Base-by-base conservation (phyloP, 2,888 invertebrate species). In the Ariolimax columbianus region DNA sequence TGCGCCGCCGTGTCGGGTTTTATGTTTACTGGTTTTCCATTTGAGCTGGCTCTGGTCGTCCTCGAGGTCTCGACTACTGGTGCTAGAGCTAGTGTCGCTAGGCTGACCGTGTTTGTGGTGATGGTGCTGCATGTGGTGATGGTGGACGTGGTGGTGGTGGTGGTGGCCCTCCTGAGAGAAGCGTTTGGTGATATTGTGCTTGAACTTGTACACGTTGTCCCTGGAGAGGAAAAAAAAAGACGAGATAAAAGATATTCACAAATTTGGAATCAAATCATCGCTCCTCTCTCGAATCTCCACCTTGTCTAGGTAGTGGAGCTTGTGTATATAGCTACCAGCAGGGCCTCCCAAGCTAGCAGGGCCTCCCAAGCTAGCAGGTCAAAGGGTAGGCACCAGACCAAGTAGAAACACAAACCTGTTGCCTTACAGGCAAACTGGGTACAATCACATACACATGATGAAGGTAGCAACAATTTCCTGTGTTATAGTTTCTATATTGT, bases 181-280 rank as follows among this genome's bases (percentile, higher is more conserved):
- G 86, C 98, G 95, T 93, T 98, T 96, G 92, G 98, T 97, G 89
- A 98, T 98, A 92, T 97, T 97, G 91, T 97, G 98, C 95, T 98
- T 98, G 95, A 98, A 98, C 95, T 98, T 98, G 95, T 98, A 98
- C 9, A 88, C 90, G 77, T 87, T 90, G 82, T 85, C 85, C 77
- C 85, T 85, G 77, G 4, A 43, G n/a, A 73, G 19, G 43, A 63
- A 38, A 81, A 3, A 23, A 33, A 66, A 33, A 63, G n/a, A 26
- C 14, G 23, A 55, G 3, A 17, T 55, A 3, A n/a, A n/a, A n/a
- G n/a, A 47, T 9, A 47, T n/a, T n/a, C 3, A n/a, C 59, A 63
- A 63, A n/a, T 6, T 63, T 63, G n/a, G 23, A 63, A 63, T 23
- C 9, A 55, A 55, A 23, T 55, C 17, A 17, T 47, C n/a, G n/a